These are phyloP conservation scores for Xenus cinereus DNA, from an alignment of 2,113 vertebrate species.

Conservation along the genomic window DNA sequence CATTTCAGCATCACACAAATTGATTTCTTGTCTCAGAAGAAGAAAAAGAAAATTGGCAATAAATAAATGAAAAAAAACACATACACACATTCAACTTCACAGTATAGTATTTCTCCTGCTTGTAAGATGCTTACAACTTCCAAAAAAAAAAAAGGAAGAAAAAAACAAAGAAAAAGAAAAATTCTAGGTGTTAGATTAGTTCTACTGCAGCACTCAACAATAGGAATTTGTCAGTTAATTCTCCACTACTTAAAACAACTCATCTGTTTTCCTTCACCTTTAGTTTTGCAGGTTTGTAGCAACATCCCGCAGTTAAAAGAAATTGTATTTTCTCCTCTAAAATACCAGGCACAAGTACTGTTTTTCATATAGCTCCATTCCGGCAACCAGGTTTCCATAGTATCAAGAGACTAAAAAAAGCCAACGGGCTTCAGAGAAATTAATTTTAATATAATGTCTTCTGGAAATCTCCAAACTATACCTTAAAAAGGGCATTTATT, in stretches of 20 bases:
- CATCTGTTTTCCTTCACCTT: not conserved
- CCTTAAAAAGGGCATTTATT: not conserved
- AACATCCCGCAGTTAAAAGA: not conserved
- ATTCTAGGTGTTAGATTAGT: not conserved
- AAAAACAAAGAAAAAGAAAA: not conserved
- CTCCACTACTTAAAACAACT: not conserved
- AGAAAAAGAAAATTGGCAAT: not conserved
- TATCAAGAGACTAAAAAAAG: constrained; percentile 62
- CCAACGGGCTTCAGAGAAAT: constrained; percentile 27
- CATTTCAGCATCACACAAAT: not conserved
- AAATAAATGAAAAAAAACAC: not conserved
- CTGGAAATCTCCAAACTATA: constrained; percentile 2
- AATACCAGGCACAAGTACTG: constrained; percentile 1
- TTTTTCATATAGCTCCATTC: constrained; percentile 32
- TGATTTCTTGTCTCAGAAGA: not conserved
- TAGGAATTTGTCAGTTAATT: not conserved
- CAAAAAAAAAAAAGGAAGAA: not conserved
- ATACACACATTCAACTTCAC: not conserved
- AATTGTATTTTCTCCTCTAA: constrained; percentile 2
- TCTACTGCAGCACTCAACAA: not conserved
- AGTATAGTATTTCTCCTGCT: not conserved
- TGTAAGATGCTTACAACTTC: not conserved
- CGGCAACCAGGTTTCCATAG: constrained; percentile 59
- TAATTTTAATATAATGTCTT: constrained; percentile 47
- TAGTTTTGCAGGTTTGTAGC: not conserved